Evolutionary conservation across 2,113 vertebrate genomes (phyloP).

Genomic region (Lepus timidus): DNA sequence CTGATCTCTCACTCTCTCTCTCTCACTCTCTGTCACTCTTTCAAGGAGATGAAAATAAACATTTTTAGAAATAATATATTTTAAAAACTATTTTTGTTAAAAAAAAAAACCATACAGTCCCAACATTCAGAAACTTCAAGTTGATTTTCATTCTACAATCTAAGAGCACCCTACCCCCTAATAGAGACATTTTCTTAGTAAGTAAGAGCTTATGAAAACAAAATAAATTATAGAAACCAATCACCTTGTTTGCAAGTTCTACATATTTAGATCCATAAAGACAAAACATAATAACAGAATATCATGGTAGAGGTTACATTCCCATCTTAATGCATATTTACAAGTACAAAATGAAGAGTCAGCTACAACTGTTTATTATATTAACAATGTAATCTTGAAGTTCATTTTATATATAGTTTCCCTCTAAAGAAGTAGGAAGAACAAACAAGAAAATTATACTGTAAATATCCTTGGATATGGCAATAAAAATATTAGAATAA

Average conservation of each 20-base stretch:
- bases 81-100: slow-evolving; percentile 39
- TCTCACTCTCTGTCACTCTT: no score
- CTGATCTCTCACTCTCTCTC: no score
- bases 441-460: slow-evolving; percentile 38
- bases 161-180: background rate
- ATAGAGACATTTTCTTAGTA: slow-evolving; percentile 37
- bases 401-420: slow-evolving; percentile 38
- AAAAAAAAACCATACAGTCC: slow-evolving; percentile 47
- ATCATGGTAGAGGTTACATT: background rate
- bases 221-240: slow-evolving; percentile 1
- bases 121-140: slow-evolving; percentile 61
- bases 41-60: no score
- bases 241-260: background rate
- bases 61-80: background rate
- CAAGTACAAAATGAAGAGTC: slow-evolving; percentile 17
- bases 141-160: slow-evolving; percentile 24
- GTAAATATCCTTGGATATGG: background rate
- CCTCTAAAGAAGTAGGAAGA: background rate
- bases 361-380: background rate
- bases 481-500: slow-evolving; percentile 27
- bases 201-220: slow-evolving; percentile 48
- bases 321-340: background rate
- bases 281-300: slow-evolving; percentile 10
- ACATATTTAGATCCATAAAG: background rate
- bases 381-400: slow-evolving; percentile 3